Conservation (phyloP, 2,888 invertebrate species). For the Antheraea yamamai region DNA sequence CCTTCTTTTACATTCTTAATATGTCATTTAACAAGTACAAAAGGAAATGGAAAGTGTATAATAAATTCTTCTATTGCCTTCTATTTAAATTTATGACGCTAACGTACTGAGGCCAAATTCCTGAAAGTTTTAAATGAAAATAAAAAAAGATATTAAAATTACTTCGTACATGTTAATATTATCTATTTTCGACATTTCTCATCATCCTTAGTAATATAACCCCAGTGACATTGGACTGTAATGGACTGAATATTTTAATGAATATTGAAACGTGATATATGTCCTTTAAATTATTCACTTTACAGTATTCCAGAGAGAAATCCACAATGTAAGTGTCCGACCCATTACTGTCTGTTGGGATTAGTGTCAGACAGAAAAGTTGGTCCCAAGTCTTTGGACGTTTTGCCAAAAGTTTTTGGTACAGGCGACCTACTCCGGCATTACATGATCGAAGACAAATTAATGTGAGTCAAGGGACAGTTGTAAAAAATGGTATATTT, state of each 20-base stretch:
- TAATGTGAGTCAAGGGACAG: neutral
- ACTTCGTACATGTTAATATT: no score
- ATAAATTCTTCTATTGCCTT: no score
- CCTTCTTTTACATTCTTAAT: no score
- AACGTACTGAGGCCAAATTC: no score
- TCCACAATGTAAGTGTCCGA: constrained; percentile 1
- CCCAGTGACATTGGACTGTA: neutral
- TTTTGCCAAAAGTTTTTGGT: constrained; percentile 13
- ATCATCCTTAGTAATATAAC: neutral
- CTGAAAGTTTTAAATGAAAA: no score
- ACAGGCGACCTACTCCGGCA: neutral
- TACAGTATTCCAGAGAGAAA: constrained; percentile 11
- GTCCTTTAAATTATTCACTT: constrained; percentile 7
- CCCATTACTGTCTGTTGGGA: constrained; percentile 7
- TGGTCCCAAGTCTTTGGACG: constrained; percentile 5
- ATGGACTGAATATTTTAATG: neutral
- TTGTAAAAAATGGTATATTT: constrained; percentile 27
- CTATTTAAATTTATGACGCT: no score
- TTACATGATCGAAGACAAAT: constrained; percentile 13
- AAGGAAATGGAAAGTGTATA: no score
- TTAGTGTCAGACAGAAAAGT: constrained; percentile 13
- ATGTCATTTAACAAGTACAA: no score
- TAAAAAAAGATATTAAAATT: no score
- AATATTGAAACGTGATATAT: neutral
- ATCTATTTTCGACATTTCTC: no score